These are phyloP conservation scores for Panthera tigris DNA, from an alignment of 2,113 vertebrate genomes.

Conservation along the genomic window DNA sequence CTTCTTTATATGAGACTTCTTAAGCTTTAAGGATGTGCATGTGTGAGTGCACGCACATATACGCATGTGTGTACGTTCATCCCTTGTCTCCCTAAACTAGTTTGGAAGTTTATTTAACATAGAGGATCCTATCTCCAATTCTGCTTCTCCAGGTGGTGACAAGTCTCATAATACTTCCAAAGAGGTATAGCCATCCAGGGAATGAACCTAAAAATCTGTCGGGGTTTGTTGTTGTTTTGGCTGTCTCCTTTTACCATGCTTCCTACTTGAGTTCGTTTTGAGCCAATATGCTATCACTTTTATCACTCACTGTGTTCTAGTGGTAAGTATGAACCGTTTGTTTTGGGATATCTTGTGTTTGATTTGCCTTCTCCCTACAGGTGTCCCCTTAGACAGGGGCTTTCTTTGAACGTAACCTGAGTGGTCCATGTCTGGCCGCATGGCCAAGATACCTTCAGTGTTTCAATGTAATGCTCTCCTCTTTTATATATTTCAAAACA, in stretches of 20 bases:
- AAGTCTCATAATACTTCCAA: neutral
- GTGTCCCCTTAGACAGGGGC: neutral
- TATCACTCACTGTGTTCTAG: neutral
- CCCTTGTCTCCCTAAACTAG: neutral
- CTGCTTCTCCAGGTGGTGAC: neutral
- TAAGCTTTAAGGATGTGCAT: neutral
- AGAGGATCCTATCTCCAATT: neutral
- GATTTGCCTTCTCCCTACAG: neutral
- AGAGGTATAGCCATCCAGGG: neutral
- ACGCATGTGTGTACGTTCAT: fast-evolving
- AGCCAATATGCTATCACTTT: neutral
- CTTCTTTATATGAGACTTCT: neutral
- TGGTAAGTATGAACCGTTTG: neutral
- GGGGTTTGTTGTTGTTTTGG: neutral
- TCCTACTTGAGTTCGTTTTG: neutral
- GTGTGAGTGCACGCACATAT: too few species aligned
- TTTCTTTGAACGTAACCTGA: neutral
- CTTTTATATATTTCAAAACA: slow-evolving; percentile 75
- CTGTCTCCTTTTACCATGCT: neutral
- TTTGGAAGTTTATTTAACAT: neutral
- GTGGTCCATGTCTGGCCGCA: neutral
- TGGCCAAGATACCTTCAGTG: neutral
- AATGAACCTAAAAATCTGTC: neutral
- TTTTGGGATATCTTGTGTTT: neutral
- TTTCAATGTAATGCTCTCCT: slow-evolving; percentile 1